These are phyloP conservation scores for Psammodynastes pulverulentus DNA, from an alignment of 2,113 vertebrate species.

Conservation along the genomic window DNA sequence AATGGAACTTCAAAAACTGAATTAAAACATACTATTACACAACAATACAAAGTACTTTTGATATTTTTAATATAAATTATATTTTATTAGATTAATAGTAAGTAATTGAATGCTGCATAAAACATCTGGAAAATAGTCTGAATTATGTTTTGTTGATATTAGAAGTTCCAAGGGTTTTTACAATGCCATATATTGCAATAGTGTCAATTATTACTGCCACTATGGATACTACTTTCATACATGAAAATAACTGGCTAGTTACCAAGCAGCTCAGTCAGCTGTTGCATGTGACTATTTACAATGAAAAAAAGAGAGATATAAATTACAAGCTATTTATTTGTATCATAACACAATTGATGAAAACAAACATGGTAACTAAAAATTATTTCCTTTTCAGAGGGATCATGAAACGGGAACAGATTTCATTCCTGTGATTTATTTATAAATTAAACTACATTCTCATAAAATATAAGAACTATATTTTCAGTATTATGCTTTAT, in stretches of 20 bases:
- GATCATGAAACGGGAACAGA: neutral
- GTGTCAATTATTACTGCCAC: too few relatives aligned
- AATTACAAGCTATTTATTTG: neutral
- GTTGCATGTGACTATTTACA: neutral
- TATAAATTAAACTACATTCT: neutral
- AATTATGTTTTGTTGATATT: neutral
- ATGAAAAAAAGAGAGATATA: neutral
- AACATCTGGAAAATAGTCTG: neutral
- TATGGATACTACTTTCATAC: neutral
- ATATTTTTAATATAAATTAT: too few relatives aligned
- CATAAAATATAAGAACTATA: neutral
- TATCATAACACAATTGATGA: neutral
- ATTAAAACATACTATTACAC: neutral
- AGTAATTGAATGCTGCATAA: conserved; percentile 7
- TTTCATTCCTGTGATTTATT: neutral
- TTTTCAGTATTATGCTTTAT: conserved; percentile 2
- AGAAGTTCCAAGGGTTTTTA: neutral
- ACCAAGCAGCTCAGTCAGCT: neutral
- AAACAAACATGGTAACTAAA: neutral
- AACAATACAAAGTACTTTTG: too few relatives aligned
- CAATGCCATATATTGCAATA: neutral
- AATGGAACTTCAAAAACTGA: conserved; percentile 29
- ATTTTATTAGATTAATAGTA: conserved; percentile 3
- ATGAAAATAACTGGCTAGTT: neutral
- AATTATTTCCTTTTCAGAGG: neutral